These are phyloP conservation scores for Pseudotriccus pelzelni DNA, from an alignment of 2,797 vertebrate genomes.

Conservation along the genomic window DNA sequence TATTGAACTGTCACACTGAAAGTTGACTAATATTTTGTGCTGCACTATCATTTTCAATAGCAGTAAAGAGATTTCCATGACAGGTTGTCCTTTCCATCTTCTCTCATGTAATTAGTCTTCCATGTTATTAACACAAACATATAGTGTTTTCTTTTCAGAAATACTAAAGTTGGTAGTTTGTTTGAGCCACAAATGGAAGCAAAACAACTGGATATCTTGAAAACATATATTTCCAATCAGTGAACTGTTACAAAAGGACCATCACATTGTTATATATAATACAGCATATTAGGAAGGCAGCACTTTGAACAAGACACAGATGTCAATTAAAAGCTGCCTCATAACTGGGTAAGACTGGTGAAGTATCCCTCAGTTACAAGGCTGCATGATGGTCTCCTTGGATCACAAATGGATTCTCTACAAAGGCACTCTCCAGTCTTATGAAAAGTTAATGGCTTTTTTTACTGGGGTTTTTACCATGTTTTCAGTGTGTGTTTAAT, in stretches of 20 bases:
- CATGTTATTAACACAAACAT: background rate
- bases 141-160: background rate
- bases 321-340: background rate
- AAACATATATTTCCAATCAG: background rate
- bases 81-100: conserved; percentile 30
- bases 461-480: background rate
- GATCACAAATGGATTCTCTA: background rate
- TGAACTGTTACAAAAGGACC: background rate
- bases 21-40: conserved; percentile 14
- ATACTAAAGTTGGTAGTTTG: background rate
- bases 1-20: background rate
- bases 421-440: background rate
- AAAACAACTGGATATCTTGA: background rate
- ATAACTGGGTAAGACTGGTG: background rate
- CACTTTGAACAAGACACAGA: background rate
- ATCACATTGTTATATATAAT: background rate
- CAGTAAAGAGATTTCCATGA: background rate
- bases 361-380: background rate
- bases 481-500: background rate
- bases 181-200: background rate
- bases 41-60: background rate
- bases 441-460: background rate
- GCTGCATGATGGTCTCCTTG: background rate
- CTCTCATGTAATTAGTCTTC: conserved; percentile 8
- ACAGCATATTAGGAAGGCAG: background rate